Base-by-base conservation (phyloP, 2,113 vertebrate species). In the Hippotragus niger region DNA sequence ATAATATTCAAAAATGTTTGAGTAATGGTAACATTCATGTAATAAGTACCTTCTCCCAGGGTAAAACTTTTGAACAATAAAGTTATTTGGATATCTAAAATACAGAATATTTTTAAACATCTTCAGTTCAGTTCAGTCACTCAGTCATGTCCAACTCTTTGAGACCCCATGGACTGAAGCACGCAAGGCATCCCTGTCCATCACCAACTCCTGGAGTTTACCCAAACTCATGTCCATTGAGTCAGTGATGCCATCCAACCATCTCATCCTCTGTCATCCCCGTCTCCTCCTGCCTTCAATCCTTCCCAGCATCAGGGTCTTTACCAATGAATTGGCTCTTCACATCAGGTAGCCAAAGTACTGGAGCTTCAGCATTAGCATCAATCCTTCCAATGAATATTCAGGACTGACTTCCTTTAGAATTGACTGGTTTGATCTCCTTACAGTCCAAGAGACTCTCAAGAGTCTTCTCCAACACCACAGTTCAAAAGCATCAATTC, bases 1-100 rank as follows among this genome's bases (percentile, higher is more conserved):
- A 90, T 50, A n/a, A 64, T 25, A 94, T 95, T 96, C 50, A 76
- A 96, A 88, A 97, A 88, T 91, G 21, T 94, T 67, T 95, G 17
- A 95, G 25, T 8, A 96, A 93, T 58, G 23, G 5, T 50, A 96
- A 25, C 52, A 86, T 90, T 58, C 62, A 55, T 57, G 3, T 74
- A 91, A 84, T 78, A 95, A 45, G 53, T 67, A 55, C 21, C 33
- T 96, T 74, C 29, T 43, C 45, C 83, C 60, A 97, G 55, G 11
- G 13, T 83, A 33, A 82, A 95, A 91, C n/a, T 64, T 80, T 82
- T 85, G 11, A 96, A 94, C 53, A 91, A 82, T 88, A 55, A 96
- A 90, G 27, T 85, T 91, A 94, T 94, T 78, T 67, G 17, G 13
- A 82, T 95, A 6, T 88, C 43, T 45, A 60, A 95, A 27, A 85